Evolutionary conservation across 1,140 invertebrate species (phyloP).

Genomic region (Reticulitermes speratus): DNA sequence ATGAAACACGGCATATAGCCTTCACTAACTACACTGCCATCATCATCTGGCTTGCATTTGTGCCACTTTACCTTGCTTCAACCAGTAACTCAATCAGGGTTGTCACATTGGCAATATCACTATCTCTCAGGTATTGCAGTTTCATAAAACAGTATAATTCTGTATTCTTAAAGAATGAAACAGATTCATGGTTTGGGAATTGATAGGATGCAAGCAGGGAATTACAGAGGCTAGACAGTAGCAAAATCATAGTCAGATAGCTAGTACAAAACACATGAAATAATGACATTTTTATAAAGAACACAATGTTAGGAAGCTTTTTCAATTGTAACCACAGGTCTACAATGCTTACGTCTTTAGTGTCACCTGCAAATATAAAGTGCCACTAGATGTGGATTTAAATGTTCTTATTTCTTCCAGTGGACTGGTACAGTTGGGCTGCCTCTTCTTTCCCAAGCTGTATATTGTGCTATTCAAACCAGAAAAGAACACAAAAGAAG

Average conservation of each 20-base stretch:
- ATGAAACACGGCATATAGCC: constrained; percentile 70
- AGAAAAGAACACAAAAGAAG: constrained; percentile 66
- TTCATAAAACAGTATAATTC: no score
- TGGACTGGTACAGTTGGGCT: constrained; percentile 53
- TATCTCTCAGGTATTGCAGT: constrained; percentile 49
- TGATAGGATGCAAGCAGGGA: no score
- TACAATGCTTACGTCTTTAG: neutral
- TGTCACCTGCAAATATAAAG: neutral
- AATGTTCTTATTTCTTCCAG: constrained; percentile 36
- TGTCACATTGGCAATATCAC: constrained; percentile 56
- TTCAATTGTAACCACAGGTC: no score
- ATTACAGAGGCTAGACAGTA: no score
- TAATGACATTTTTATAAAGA: no score
- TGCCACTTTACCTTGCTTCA: constrained; percentile 68
- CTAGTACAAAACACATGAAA: no score
- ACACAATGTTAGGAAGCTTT: no score
- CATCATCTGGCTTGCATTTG: constrained; percentile 74
- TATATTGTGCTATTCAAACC: constrained; percentile 66
- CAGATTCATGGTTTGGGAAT: no score
- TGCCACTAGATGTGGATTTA: neutral
- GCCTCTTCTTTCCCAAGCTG: constrained; percentile 62
- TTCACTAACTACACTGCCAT: constrained; percentile 78
- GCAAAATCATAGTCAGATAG: no score
- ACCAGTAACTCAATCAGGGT: constrained; percentile 51
- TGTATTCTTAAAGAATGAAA: no score